Conservation (phyloP, 2,797 vertebrate genomes). For the Thalassophryne amazonica region DNA sequence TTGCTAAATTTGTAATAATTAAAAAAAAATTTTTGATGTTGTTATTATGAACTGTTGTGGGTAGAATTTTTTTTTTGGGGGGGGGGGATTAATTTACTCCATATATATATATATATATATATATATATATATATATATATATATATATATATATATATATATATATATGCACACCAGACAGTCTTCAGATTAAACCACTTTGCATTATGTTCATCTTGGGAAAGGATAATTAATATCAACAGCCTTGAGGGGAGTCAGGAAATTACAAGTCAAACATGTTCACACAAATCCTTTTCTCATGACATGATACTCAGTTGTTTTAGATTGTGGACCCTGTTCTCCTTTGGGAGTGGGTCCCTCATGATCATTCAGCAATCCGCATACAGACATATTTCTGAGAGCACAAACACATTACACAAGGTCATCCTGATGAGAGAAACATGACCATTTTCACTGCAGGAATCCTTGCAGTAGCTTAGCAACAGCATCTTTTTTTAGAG, state of each 20-base stretch:
- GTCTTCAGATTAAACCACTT: too few species aligned
- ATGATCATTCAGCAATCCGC: conserved; percentile 23
- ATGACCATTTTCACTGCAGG: conserved; percentile 31
- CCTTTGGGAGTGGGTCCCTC: conserved; percentile 13
- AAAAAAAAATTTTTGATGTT: too few species aligned
- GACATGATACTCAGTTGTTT: conserved; percentile 16
- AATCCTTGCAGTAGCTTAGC: conserved; percentile 69
- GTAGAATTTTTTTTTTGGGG: too few species aligned
- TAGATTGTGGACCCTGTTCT: conserved; percentile 21
- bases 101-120: too few species aligned
- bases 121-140: too few species aligned
- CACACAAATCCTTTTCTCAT: conserved; percentile 23
- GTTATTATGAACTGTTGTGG: too few species aligned
- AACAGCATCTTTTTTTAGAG: conserved; percentile 77
- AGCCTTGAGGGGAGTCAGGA: conserved; percentile 34
- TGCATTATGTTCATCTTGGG: conserved; percentile 16
- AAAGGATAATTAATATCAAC: conserved; percentile 23
- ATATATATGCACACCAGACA: too few species aligned
- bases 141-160: too few species aligned
- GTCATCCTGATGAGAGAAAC: neutral
- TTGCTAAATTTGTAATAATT: too few species aligned
- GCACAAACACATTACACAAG: conserved; percentile 20
- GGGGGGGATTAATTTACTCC: too few species aligned
- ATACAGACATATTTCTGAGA: conserved; percentile 14
- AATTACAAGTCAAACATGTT: conserved; percentile 52